These are phyloP conservation scores for Tenualosa ilisha DNA, from an alignment of 2,797 vertebrate species.

Conservation along the genomic window DNA sequence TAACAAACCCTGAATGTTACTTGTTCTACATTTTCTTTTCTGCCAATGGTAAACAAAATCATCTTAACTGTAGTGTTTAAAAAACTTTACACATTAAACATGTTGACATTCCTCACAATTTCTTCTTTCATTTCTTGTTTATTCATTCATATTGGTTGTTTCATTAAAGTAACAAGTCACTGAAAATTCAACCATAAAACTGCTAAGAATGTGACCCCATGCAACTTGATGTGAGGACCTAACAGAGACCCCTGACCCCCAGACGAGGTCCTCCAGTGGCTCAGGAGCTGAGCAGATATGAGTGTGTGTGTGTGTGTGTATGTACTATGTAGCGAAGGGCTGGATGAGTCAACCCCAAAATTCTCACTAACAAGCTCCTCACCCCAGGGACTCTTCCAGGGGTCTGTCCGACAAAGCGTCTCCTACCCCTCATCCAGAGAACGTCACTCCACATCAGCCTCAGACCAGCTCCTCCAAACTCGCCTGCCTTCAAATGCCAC, in stretches of 20 bases:
- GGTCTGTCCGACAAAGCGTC: neutral
- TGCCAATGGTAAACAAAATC: too few relatives aligned
- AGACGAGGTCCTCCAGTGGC: neutral
- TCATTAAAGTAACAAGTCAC: neutral
- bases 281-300: neutral
- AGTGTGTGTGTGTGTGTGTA: neutral
- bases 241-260: neutral
- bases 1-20: neutral
- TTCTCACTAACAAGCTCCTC: neutral
- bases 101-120: neutral
- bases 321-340: too few relatives aligned
- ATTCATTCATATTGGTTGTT: neutral
- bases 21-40: neutral
- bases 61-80: too few relatives aligned
- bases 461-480: neutral
- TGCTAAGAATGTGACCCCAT: neutral
- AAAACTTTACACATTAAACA: neutral
- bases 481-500: neutral
- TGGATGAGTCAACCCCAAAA: neutral
- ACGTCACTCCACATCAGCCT: neutral
- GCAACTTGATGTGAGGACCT: neutral
- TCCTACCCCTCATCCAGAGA: neutral
- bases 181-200: neutral
- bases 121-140: neutral
- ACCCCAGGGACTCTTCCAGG: neutral